Conservation (phyloP, 2,888 invertebrate genomes). For the Dioctria linearis region DNA sequence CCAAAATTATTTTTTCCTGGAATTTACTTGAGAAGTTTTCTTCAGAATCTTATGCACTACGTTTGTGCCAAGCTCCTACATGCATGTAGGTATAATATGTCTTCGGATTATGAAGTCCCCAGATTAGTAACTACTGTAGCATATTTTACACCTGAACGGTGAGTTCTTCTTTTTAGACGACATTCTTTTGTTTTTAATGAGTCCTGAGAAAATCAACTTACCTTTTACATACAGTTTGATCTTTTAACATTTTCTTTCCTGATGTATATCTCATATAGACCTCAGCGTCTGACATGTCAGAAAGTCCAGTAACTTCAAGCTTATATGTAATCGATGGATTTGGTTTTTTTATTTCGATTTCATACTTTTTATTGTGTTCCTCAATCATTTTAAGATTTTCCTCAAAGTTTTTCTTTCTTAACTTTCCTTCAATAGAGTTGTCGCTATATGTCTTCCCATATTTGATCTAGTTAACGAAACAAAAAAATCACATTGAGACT, state of each 20-base stretch:
- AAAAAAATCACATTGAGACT: not conserved
- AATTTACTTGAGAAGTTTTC: no score
- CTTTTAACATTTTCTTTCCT: not conserved
- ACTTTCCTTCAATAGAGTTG: not conserved
- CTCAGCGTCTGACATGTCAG: constrained; percentile 18
- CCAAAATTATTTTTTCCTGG: no score
- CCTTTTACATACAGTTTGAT: constrained; percentile 25
- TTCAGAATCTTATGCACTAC: no score
- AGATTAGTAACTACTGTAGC: no score
- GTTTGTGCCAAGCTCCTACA: no score
- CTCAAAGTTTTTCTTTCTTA: not conserved
- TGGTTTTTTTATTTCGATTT: not conserved
- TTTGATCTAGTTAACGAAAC: not conserved
- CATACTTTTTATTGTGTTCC: constrained; percentile 16
- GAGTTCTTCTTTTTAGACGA: not conserved
- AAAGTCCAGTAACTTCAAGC: constrained; percentile 1
- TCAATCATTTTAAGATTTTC: constrained; percentile 10
- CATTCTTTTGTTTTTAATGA: not conserved
- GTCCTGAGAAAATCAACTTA: not conserved
- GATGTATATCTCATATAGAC: not conserved
- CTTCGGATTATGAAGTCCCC: no score
- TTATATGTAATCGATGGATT: constrained; percentile 16
- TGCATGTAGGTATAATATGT: no score
- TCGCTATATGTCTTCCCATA: constrained; percentile 10
- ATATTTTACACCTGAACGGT: no score